Conservation (phyloP, 1,140 invertebrate species). For the Ceratosolen solmsi region DNA sequence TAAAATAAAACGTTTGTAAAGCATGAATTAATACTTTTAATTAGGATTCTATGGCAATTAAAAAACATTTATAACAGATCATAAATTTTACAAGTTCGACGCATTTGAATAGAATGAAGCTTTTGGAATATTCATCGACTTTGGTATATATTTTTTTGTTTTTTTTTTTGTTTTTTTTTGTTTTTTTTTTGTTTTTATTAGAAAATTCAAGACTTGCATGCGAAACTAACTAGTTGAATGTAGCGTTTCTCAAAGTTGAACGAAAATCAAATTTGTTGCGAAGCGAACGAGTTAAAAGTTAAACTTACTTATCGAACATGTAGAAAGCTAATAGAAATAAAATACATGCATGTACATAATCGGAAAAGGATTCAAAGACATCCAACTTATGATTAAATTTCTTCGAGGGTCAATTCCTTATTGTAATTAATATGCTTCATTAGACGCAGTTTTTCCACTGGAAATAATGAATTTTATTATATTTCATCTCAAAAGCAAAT, state of each 20-base stretch:
- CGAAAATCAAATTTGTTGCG: conserved; percentile 34
- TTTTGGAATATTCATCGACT: conserved; percentile 25
- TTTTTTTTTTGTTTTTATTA: conserved; percentile 7
- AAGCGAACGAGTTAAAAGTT: conserved; percentile 23
- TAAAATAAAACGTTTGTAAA: too few species aligned
- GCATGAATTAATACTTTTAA: not conserved
- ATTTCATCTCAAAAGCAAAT: too few species aligned
- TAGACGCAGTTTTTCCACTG: too few species aligned
- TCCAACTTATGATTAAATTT: not conserved
- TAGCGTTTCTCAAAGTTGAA: not conserved
- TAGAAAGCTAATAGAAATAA: not conserved
- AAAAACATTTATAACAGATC: not conserved
- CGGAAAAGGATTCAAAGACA: not conserved
- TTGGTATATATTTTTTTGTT: not conserved
- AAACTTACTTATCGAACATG: not conserved
- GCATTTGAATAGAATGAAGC: not conserved
- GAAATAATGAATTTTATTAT: too few species aligned
- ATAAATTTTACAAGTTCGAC: not conserved
- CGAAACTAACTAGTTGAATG: conserved; percentile 8
- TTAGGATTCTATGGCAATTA: not conserved
- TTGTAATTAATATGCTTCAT: too few species aligned
- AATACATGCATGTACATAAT: not conserved
- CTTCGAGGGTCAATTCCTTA: not conserved
- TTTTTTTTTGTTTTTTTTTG: too few species aligned
- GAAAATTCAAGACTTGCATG: conserved; percentile 12